These are phyloP conservation scores for Ranitomeya variabilis DNA, from an alignment of 2,113 vertebrate genomes.

Conservation along the genomic window DNA sequence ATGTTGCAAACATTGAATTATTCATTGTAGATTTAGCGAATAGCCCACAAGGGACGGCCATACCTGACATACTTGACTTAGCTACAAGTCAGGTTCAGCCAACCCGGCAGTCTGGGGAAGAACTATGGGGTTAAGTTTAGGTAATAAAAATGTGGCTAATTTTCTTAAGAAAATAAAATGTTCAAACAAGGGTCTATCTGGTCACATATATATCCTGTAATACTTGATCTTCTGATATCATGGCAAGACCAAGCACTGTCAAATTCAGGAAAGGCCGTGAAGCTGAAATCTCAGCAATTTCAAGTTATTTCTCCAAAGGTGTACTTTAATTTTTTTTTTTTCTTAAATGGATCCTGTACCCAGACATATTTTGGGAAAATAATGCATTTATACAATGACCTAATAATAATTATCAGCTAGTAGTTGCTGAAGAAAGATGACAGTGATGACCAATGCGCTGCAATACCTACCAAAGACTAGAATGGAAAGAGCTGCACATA, in stretches of 20 bases:
- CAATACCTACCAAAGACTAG: background rate
- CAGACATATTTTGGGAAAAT: background rate
- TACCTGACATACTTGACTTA: background rate
- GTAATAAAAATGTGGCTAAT: background rate
- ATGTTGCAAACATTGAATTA: background rate
- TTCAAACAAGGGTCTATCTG: background rate
- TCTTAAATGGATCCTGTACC: background rate
- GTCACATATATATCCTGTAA: background rate
- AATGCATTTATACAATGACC: background rate
- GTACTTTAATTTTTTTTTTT: background rate
- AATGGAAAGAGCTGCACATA: background rate
- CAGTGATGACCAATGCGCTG: background rate
- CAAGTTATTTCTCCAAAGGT: background rate
- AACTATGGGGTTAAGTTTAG: conserved; percentile 9
- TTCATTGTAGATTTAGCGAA: background rate
- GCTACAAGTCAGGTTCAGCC: background rate
- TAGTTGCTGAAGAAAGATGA: background rate
- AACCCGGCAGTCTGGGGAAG: background rate
- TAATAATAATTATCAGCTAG: background rate
- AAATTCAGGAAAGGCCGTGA: background rate
- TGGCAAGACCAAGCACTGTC: background rate
- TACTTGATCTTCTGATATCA: background rate
- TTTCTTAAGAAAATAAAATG: background rate
- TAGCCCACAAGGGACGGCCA: background rate
- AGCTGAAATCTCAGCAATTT: background rate